Evolutionary conservation across 2,888 invertebrate genomes (phyloP), one percentile per base, ranked within the genome.

Genomic region (Spisula solida): DNA sequence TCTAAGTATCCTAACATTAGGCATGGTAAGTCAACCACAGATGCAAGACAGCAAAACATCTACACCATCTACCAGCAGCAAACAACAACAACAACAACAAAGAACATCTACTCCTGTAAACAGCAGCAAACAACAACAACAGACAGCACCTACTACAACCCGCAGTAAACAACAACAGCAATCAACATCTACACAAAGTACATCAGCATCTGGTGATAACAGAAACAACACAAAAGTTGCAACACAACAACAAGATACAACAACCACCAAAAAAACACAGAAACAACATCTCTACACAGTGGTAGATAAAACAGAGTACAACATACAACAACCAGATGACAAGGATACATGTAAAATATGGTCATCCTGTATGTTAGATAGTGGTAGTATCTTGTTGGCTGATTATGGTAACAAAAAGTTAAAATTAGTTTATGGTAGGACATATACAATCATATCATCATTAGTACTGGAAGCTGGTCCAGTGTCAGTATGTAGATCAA

Each of bases 351-450:
- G 81, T 25, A 0, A 29, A 16, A 81, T 81, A 29, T 81, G 25
- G n/a, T 81, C 81, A 51, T 55, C 16, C 41, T 81, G 81, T 34
- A 29, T 51, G 12, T 25, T 81, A 55, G 55, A 81, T 55, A 29
- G 25, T 12, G 81, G 51, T 20, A 4, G 51, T 29, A 55, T 81
- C 16, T 25, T 81, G 81, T 29, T 81, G 29, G 12, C 10, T 55
- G 51, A 55, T 55, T 16, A 25, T 55, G 2, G 14, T 18, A 81
- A 81, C 20, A 55, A 25, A 0, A 81, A 55, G n/a, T 55, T 81
- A 31, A 81, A 81, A 31, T 47, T 81, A 47, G 55, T 81, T 55
- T 55, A 81, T 51, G 18, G 29, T 81, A 51, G 41, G 25, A 81
- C n/a, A 51, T 81, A 55, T 55, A 29, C 12, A 29, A 29, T 81